Evolutionary conservation across 2,888 invertebrate species (phyloP).

Genomic region (Myathropa florea): DNA sequence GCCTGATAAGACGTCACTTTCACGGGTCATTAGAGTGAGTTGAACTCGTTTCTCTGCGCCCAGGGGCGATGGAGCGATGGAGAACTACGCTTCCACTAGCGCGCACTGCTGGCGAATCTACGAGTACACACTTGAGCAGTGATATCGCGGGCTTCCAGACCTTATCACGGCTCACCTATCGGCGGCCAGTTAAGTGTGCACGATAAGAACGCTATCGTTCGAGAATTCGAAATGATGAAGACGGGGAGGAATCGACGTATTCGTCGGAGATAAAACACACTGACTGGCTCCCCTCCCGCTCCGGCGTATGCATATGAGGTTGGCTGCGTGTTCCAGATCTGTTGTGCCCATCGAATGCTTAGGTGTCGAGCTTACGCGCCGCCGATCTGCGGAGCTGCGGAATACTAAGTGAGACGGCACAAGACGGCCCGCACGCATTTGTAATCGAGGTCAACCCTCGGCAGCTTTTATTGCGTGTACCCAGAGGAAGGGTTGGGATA

Average conservation of each 20-base stretch:
- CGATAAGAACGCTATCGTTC: conserved; percentile 60
- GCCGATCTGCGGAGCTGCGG: conserved; percentile 1
- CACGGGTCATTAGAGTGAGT: conserved; percentile 64
- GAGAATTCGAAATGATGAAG: conserved; percentile 58
- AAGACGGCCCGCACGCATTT: conserved; percentile 39
- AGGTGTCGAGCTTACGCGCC: conserved; percentile 46
- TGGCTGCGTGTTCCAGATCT: conserved; percentile 4
- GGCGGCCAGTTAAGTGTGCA: conserved; percentile 44
- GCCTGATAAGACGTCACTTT: conserved; percentile 59
- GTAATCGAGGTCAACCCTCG: conserved; percentile 69
- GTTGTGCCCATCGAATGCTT: conserved; percentile 18
- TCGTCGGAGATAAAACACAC: conserved; percentile 3
- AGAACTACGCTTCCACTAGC: not conserved
- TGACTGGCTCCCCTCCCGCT: not conserved
- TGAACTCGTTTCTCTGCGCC: conserved; percentile 27
- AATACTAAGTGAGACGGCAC: conserved; percentile 51
- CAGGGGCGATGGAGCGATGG: not conserved
- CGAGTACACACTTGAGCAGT: conserved; percentile 7
- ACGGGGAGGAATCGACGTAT: conserved; percentile 27
- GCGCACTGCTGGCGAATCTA: not conserved
- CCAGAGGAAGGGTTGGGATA: conserved; percentile 54
- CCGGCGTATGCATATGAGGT: conserved; percentile 45
- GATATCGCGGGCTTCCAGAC: conserved; percentile 38
- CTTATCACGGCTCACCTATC: conserved; percentile 57
- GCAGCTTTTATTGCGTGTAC: conserved; percentile 64